These are phyloP conservation scores for Myotis planiceps DNA, from an alignment of 2,797 vertebrate species.

Conservation along the genomic window DNA sequence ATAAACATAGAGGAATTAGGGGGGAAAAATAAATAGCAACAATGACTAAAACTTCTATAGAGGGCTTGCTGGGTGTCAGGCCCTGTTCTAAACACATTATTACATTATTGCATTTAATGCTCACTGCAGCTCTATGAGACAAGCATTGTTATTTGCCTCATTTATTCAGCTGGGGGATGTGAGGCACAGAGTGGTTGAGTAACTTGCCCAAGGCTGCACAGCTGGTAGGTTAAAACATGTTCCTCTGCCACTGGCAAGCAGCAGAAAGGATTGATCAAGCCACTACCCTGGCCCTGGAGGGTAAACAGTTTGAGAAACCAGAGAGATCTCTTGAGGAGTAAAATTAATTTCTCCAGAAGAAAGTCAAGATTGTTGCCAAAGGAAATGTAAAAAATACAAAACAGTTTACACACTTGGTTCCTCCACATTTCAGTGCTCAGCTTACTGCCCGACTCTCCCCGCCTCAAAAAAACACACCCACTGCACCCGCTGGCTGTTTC, in stretches of 20 bases:
- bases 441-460: fast-evolving
- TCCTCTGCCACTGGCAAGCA: not conserved
- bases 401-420: not conserved
- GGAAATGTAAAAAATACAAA: not conserved
- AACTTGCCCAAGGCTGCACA: not conserved
- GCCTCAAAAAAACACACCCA: not conserved
- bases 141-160: not conserved
- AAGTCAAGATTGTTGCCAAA: not conserved
- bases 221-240: not conserved
- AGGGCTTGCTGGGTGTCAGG: not conserved
- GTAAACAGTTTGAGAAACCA: not conserved
- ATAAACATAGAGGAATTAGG: not conserved
- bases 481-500: not conserved
- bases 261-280: not conserved
- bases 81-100: not conserved
- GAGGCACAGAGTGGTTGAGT: not conserved
- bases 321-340: not conserved
- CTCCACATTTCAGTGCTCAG: not conserved
- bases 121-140: not conserved
- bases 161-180: not conserved
- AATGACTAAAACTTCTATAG: not conserved
- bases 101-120: not conserved
- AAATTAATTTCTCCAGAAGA: conserved; percentile 7
- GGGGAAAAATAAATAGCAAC: not conserved
- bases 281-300: not conserved